Evolutionary conservation across 2,113 vertebrate species (phyloP).

Genomic region (Rhizomys pruinosus): DNA sequence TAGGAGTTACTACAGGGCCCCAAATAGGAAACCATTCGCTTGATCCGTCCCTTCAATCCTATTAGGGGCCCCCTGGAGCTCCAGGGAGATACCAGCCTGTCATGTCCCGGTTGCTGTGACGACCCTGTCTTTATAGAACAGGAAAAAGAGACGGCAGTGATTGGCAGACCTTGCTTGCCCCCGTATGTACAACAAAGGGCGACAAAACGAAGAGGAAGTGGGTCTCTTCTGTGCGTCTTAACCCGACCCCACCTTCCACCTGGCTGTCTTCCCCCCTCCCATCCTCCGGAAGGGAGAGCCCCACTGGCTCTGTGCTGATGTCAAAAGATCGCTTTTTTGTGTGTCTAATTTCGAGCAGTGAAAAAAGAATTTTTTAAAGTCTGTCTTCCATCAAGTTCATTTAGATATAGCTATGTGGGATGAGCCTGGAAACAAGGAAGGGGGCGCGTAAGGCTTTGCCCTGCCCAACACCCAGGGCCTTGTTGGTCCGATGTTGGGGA

Average conservation of each 20-base stretch:
- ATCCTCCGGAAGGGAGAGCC: slow-evolving; percentile 44
- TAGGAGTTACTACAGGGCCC: slow-evolving; percentile 86
- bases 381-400: slow-evolving; percentile 41
- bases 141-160: slow-evolving; percentile 90
- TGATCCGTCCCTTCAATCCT: slow-evolving; percentile 91
- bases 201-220: slow-evolving; percentile 94
- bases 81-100: slow-evolving; percentile 89
- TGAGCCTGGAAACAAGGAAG: neutral
- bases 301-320: slow-evolving; percentile 10
- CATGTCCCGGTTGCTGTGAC: slow-evolving; percentile 92
- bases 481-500: slow-evolving; percentile 58
- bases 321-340: slow-evolving; percentile 57
- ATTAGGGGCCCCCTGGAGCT: slow-evolving; percentile 91
- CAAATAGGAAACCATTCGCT: slow-evolving; percentile 90
- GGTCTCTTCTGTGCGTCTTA: slow-evolving; percentile 93
- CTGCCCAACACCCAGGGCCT: slow-evolving; percentile 60
- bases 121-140: slow-evolving; percentile 90
- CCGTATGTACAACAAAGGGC: slow-evolving; percentile 92
- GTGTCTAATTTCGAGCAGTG: slow-evolving; percentile 57
- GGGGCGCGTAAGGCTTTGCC: slow-evolving; percentile 17
- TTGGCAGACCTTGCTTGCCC: slow-evolving; percentile 93
- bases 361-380: slow-evolving; percentile 30
- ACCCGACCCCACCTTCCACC: slow-evolving; percentile 90
- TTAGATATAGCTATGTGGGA: slow-evolving; percentile 5
- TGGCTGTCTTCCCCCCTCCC: slow-evolving; percentile 82